Evolutionary conservation across 2,113 vertebrate species (phyloP).

Genomic region (Protobothrops flavoviridis): DNA sequence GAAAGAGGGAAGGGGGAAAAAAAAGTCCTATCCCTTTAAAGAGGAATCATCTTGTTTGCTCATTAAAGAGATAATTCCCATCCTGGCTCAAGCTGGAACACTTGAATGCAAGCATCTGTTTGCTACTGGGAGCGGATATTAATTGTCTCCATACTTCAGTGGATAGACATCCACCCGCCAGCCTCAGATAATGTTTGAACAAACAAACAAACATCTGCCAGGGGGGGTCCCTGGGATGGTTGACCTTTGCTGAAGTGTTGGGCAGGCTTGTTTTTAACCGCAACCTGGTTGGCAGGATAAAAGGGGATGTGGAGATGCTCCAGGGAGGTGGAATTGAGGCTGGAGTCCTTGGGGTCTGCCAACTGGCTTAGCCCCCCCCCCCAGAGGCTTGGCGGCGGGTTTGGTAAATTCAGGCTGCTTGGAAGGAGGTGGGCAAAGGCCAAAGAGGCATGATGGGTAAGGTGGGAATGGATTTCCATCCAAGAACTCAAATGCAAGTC

Average conservation of each 20-base stretch:
- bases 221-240: slow-evolving; percentile 66
- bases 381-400: neutral
- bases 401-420: neutral
- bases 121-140: slow-evolving; percentile 78
- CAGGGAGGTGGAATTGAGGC: slow-evolving; percentile 39
- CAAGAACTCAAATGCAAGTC: neutral
- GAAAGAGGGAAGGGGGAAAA: neutral
- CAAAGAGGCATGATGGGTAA: neutral
- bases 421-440: no score
- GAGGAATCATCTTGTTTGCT: slow-evolving; percentile 71
- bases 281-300: slow-evolving; percentile 54
- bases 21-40: slow-evolving; percentile 59
- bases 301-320: slow-evolving; percentile 2
- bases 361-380: neutral
- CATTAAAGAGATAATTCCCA: slow-evolving; percentile 74
- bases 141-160: slow-evolving; percentile 75
- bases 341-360: neutral
- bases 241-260: slow-evolving; percentile 71
- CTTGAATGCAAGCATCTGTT: slow-evolving; percentile 76
- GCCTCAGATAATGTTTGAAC: slow-evolving; percentile 73
- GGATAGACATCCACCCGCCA: slow-evolving; percentile 75
- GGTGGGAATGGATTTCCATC: neutral
- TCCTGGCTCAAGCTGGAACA: slow-evolving; percentile 57
- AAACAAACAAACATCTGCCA: slow-evolving; percentile 80
- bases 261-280: slow-evolving; percentile 71